These are phyloP conservation scores for Alethe diademata DNA, from an alignment of 2,113 vertebrate genomes.

Conservation along the genomic window DNA sequence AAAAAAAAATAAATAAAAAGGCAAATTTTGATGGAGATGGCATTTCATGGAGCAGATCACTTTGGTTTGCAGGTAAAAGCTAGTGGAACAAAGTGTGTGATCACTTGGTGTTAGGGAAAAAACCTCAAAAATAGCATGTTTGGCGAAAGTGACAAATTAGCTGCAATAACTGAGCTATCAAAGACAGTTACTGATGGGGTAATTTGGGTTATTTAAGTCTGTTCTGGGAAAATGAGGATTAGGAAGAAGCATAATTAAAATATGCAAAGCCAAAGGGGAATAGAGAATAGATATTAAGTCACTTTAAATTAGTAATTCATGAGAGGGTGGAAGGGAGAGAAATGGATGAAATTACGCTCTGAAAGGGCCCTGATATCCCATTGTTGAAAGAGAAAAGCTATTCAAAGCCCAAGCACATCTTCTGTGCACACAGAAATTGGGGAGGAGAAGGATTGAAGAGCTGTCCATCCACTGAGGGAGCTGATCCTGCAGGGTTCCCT, in stretches of 20 bases:
- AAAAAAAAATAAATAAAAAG: no score
- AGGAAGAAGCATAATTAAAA: constrained; percentile 54
- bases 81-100: not conserved
- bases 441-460: not conserved
- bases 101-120: not conserved
- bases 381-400: constrained; percentile 29
- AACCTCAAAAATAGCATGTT: not conserved
- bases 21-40: not conserved
- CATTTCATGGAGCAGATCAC: not conserved
- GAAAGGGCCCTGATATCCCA: constrained; percentile 21
- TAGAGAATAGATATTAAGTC: constrained; percentile 41
- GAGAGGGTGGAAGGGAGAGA: not conserved
- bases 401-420: not conserved
- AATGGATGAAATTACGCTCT: constrained; percentile 20
- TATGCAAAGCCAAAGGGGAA: constrained; percentile 45
- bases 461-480: accelerated
- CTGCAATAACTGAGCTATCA: constrained; percentile 40
- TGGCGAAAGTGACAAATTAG: constrained; percentile 43
- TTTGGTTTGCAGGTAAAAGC: not conserved
- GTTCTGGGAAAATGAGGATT: constrained; percentile 44
- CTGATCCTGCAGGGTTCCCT: not conserved
- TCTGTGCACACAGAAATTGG: not conserved
- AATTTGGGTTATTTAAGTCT: constrained; percentile 30
- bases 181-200: constrained; percentile 14
- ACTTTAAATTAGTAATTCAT: constrained; percentile 46